These are phyloP conservation scores for Leptothorax acervorum DNA, from an alignment of 2,888 invertebrate genomes.

Conservation along the genomic window DNA sequence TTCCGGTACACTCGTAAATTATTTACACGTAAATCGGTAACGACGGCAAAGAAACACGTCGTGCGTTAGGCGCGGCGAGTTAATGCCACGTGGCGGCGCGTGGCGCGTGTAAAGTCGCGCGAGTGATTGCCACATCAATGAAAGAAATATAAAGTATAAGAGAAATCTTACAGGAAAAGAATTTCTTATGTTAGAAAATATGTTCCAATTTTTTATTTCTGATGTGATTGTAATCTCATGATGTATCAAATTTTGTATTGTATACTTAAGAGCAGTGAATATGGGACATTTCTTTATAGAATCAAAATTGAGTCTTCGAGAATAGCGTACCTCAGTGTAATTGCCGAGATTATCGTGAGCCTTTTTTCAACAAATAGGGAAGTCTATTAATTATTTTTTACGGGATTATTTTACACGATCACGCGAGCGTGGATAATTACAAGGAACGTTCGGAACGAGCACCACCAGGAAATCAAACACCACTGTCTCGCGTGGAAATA, in stretches of 20 bases:
- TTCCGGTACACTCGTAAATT: conserved; percentile 54
- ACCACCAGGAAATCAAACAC: conserved; percentile 57
- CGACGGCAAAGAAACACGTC: conserved; percentile 38
- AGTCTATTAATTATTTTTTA: conserved; percentile 60
- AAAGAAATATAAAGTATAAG: neutral
- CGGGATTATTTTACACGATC: conserved; percentile 50
- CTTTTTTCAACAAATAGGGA: conserved; percentile 45
- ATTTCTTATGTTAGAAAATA: neutral
- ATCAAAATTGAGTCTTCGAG: neutral
- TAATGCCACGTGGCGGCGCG: conserved; percentile 47
- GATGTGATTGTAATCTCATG: neutral
- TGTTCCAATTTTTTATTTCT: neutral
- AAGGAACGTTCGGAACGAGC: conserved; percentile 35
- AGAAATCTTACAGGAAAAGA: neutral
- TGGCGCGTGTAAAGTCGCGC: conserved; percentile 20
- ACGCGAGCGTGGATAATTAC: conserved; percentile 34
- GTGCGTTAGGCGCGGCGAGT: conserved; percentile 18
- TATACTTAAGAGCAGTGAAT: neutral
- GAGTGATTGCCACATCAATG: neutral
- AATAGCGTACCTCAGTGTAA: conserved; percentile 38
- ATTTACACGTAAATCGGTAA: conserved; percentile 52
- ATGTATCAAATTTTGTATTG: neutral
- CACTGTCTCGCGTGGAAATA: conserved; percentile 64
- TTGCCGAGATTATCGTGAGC: conserved; percentile 33
- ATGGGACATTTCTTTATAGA: too few species aligned